These are phyloP conservation scores for Ploceus nigricollis DNA, from an alignment of 2,113 vertebrate species.

Conservation along the genomic window DNA sequence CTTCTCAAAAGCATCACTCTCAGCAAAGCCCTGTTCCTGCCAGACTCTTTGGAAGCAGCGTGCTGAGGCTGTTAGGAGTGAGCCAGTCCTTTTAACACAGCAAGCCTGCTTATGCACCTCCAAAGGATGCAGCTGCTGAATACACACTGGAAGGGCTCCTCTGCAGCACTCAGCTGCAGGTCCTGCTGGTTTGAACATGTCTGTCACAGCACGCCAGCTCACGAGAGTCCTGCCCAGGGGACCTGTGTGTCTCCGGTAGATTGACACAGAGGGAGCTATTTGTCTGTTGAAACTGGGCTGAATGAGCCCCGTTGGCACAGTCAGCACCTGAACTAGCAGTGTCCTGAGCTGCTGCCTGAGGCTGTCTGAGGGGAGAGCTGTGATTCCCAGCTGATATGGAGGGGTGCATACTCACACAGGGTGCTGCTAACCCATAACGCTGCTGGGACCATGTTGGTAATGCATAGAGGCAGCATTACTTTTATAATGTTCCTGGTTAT, in stretches of 20 bases:
- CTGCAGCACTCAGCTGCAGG: neutral
- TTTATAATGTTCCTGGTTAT: neutral
- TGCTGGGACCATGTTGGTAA: neutral
- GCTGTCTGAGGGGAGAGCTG: neutral
- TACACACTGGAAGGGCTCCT: rapidly evolving
- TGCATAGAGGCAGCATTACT: neutral
- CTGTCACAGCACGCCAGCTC: rapidly evolving
- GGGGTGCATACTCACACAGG: neutral
- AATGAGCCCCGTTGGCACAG: rapidly evolving
- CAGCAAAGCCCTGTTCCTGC: constrained; percentile 9
- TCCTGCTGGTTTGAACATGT: rapidly evolving
- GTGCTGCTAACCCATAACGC: rapidly evolving
- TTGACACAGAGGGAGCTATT: neutral
- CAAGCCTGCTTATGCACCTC: neutral
- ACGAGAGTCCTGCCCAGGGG: rapidly evolving
- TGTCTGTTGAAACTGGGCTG: neutral
- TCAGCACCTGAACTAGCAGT: neutral
- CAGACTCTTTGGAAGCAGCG: neutral
- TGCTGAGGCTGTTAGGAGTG: neutral
- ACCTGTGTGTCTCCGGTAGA: neutral
- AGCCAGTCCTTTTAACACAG: neutral
- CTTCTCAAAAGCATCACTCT: neutral
- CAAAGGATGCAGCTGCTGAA: neutral
- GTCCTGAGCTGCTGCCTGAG: neutral
- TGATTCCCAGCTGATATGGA: rapidly evolving